Evolutionary conservation across 2,888 invertebrate genomes (phyloP), one percentile per base, ranked within the genome.

Genomic region (Napeogenes sylphis): DNA sequence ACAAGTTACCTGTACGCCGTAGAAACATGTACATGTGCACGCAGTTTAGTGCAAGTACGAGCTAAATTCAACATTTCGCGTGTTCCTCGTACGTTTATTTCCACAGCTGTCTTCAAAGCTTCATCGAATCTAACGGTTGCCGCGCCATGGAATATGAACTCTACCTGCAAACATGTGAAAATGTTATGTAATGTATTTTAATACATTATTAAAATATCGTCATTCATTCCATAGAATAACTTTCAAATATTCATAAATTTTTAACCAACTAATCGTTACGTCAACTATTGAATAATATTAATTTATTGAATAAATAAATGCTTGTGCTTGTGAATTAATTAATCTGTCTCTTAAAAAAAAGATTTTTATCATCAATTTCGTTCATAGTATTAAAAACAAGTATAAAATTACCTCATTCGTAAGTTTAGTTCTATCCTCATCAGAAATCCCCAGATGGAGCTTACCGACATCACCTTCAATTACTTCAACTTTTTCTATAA

Each of bases 1-100:
- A 35, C n/a, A 2, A 45, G 13, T 14, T 68, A 83, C 86, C 87
- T 87, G 81, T 97, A 98, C 0, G 97, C 95, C 0, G 98, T 98
- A 0, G 97, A 98, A 0, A 98, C 94, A 78, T 98, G 97, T 0
- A 97, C 92, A 71, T 96, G 92, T 0, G 94, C 91, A 80, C 89
- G 84, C 35, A 90, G 68, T 21, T 82, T 85, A 63, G 70, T 67
- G 64, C 86, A 88, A 0, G 75, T 74, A 2, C 81, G 73, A 0
- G 89, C 91, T 4, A 92, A 72, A 0, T 69, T 64, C 35, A 92
- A 70, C 68, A 91, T 78, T 62, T 92, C 91, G 45, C 84, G 71
- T 0, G 91, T 86, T 0, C 91, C 92, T 2, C 89, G 67, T 0
- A 92, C 89, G 68, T 92, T 92, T 61, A 91, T 90, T 30, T 79